phyloP scores from a whole-genome alignment of 1,140 invertebrate species.

The Magallana gigas region DNA sequence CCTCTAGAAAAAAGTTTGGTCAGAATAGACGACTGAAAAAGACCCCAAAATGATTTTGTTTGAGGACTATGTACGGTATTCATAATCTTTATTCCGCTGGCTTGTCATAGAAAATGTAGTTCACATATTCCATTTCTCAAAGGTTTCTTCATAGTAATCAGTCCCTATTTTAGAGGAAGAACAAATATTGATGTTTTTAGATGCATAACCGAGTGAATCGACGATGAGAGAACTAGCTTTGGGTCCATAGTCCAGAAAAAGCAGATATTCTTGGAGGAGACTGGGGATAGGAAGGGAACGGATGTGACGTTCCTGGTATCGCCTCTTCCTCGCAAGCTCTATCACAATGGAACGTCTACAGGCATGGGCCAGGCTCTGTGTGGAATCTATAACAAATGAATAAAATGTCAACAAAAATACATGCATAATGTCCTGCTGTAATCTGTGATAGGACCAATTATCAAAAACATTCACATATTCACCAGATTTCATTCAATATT shows the following conservation, averaged over 20 bases:
- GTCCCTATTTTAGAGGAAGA: background rate
- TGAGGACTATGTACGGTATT: too few relatives aligned
- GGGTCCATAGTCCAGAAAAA: constrained; percentile 46
- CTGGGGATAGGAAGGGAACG: constrained; percentile 46
- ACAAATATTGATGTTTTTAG: background rate
- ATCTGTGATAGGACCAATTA: too few relatives aligned
- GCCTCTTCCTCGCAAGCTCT: constrained; percentile 32
- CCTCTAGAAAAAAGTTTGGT: too few relatives aligned
- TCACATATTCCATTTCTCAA: constrained; percentile 25
- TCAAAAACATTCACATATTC: too few relatives aligned
- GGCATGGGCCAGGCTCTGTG: constrained; percentile 52
- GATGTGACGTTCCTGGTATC: constrained; percentile 45
- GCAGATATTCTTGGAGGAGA: constrained; percentile 53
- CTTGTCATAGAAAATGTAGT: too few relatives aligned
- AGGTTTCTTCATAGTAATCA: background rate
- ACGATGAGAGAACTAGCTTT: background rate
- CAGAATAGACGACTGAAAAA: too few relatives aligned
- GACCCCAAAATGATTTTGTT: too few relatives aligned
- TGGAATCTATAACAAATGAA: constrained; percentile 49
- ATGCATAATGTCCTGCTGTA: too few relatives aligned
- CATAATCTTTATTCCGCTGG: too few relatives aligned
- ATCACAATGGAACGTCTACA: constrained; percentile 52
- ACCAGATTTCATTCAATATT: too few relatives aligned
- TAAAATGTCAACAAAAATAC: too few relatives aligned
- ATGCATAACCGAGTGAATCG: constrained; percentile 10